These are phyloP conservation scores for Lepidocyrtinus sp. DNA, from an alignment of 2,888 invertebrate genomes.

Conservation along the genomic window DNA sequence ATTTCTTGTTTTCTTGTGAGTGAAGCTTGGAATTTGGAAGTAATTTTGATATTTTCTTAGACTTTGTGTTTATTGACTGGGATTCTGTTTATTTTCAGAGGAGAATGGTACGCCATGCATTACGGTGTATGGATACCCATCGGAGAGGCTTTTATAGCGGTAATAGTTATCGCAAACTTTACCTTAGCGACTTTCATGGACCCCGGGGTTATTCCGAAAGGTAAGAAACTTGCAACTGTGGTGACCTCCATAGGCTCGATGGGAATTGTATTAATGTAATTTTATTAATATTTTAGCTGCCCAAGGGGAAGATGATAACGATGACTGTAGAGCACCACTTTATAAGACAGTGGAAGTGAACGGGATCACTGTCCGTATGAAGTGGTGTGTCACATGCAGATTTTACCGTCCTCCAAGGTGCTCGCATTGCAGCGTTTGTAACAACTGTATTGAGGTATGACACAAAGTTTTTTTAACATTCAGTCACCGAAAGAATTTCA, in stretches of 20 bases:
- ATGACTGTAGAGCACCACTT: constrained; percentile 91
- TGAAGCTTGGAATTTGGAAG: constrained; percentile 72
- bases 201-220: constrained; percentile 98
- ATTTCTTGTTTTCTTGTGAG: constrained; percentile 99
- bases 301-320: constrained; percentile 97
- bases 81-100: constrained; percentile 77
- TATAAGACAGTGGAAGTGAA: constrained; percentile 99
- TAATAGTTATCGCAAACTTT: constrained; percentile 98
- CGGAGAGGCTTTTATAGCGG: constrained; percentile 93
- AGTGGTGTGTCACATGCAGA: constrained; percentile 99
- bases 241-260: not conserved
- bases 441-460: constrained; percentile 95
- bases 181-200: constrained; percentile 99
- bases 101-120: constrained; percentile 86
- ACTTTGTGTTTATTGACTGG: not conserved
- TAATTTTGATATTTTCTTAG: not conserved
- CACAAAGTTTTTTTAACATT: constrained; percentile 8
- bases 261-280: constrained; percentile 41
- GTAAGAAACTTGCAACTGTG: constrained; percentile 74
- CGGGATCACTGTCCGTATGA: constrained; percentile 99
- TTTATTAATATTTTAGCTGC: constrained; percentile 80
- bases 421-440: constrained; percentile 99
- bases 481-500: too few relatives aligned
- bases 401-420: constrained; percentile 99
- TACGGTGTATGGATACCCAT: constrained; percentile 90